These are phyloP conservation scores for Anastrepha ludens DNA, from an alignment of 1,140 invertebrate species.

Conservation along the genomic window DNA sequence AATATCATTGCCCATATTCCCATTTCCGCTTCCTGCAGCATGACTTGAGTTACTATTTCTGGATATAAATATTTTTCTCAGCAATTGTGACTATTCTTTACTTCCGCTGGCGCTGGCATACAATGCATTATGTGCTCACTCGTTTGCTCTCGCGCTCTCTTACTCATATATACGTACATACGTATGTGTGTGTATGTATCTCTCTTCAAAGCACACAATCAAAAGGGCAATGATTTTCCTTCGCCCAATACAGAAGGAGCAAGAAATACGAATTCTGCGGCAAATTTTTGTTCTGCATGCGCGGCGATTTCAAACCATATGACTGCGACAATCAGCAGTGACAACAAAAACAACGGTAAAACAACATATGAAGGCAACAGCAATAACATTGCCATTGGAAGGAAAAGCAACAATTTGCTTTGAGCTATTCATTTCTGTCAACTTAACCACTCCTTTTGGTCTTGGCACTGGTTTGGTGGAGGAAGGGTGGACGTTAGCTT, in stretches of 20 bases:
- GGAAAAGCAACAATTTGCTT: conserved; percentile 46
- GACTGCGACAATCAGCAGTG: conserved; percentile 46
- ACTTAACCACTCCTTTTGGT: neutral
- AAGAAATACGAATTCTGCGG: neutral
- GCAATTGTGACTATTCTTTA: neutral
- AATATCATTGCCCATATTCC: too few species aligned
- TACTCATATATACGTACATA: neutral
- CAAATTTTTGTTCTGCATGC: neutral
- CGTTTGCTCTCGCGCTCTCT: neutral
- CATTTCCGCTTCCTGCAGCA: neutral
- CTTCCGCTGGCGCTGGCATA: neutral
- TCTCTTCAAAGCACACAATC: neutral
- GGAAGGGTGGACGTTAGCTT: neutral
- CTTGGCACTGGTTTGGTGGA: too few species aligned
- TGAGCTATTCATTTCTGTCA: conserved; percentile 3
- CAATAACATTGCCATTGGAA: neutral
- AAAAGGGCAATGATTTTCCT: conserved; percentile 18
- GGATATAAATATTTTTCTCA: neutral
- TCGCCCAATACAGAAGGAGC: neutral
- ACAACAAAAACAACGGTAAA: conserved; percentile 31
- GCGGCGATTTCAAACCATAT: conserved; percentile 47
- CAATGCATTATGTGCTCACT: too few species aligned
- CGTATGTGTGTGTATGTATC: too few species aligned
- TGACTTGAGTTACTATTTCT: neutral
- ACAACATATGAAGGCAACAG: neutral